Base-by-base conservation (phyloP, 2,888 invertebrate species). In the Galerucella calmariensis region DNA sequence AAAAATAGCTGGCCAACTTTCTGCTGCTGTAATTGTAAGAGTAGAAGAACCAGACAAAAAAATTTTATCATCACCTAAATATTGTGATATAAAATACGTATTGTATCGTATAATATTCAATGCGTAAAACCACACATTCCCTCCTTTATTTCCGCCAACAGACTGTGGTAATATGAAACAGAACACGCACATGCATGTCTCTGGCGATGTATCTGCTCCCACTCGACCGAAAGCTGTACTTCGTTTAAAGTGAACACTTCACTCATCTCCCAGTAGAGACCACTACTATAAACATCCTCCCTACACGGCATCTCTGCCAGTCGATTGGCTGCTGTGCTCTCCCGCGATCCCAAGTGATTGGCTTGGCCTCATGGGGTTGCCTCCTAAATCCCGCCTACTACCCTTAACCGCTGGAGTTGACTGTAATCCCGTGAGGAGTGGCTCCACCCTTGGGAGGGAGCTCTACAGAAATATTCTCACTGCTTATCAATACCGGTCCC, bases 371-470 rank as follows among this genome's bases (percentile, higher is more conserved):
- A 67, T 69, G 74, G 83, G 83, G 82, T 81, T 77, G 82, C 67
- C 67, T 71, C 74, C 79, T 81, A 78, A 73, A 79, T 75, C 81
- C 81, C 83, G 82, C 83, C 84, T 76, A 78, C 82, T 76, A 80
- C 82, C 85, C 82, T 81, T 77, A 75, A 68, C 75, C 76, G 76
- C 79, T 79, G 44, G 20, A 65, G 78, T 76, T 83, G 41, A 83
- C 82, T 82, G 77, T 70, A 79, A 84, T 85, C 85, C 90, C 88
- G 88, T 89, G 85, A 84, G 85, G 83, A 83, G 90, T 89, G 88
- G 84, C 83, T 87, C 88, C 88, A 88, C 88, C 89, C 87, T 88
- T 86, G 88, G 87, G 88, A 89, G 89, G 88, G 86, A 87, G 81
- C 82, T 80, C 80, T 72, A 75, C 87, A 62, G 75, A 53, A 75